A percentile compares a stretch with the other conserved stretches of the same genome.
Conservation (phyloP, 2,888 invertebrate genomes). For the Lottia gigantea region DNA sequence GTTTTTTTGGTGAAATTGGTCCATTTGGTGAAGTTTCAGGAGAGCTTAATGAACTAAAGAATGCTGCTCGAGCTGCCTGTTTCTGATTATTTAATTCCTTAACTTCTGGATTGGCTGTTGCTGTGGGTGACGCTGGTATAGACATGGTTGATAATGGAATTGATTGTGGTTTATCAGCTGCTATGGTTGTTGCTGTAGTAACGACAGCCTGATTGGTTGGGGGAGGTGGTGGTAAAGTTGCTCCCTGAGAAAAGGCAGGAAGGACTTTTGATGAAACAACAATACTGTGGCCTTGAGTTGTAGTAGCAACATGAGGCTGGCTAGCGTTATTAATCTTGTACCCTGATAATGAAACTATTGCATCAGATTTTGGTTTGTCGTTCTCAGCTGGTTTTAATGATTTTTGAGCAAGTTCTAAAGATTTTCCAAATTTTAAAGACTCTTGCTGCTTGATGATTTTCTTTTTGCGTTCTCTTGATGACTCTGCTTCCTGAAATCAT, state of each 20-base stretch:
- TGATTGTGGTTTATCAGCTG: not conserved
- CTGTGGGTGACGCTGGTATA: conserved; percentile 1
- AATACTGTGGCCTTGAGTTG: not conserved
- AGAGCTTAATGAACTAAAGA: conserved; percentile 52
- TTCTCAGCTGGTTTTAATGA: conserved; percentile 37
- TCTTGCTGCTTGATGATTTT: conserved; percentile 52
- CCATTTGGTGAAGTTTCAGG: conserved; percentile 43
- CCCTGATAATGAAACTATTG: conserved; percentile 8
- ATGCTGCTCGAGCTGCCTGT: conserved; percentile 47
- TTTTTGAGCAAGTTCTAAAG: conserved; percentile 54
- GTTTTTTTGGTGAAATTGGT: conserved; percentile 9
- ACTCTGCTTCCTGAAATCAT: conserved; percentile 50
- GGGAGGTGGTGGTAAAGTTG: not conserved
- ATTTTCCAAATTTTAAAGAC: conserved; percentile 57
- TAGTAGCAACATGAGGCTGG: not conserved
- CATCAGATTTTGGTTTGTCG: conserved; percentile 11
- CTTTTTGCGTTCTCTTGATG: conserved; percentile 56
- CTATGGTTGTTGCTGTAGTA: not conserved
- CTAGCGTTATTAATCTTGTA: conserved; percentile 17
- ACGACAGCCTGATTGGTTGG: not conserved
- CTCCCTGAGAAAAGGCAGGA: not conserved
- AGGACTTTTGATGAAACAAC: not conserved
- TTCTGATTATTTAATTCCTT: conserved; percentile 36
- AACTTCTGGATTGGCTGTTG: conserved; percentile 25
- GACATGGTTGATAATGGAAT: conserved; percentile 14